These are phyloP conservation scores for Chlamydotis undulata DNA, from an alignment of 2,113 vertebrate genomes.

Conservation along the genomic window DNA sequence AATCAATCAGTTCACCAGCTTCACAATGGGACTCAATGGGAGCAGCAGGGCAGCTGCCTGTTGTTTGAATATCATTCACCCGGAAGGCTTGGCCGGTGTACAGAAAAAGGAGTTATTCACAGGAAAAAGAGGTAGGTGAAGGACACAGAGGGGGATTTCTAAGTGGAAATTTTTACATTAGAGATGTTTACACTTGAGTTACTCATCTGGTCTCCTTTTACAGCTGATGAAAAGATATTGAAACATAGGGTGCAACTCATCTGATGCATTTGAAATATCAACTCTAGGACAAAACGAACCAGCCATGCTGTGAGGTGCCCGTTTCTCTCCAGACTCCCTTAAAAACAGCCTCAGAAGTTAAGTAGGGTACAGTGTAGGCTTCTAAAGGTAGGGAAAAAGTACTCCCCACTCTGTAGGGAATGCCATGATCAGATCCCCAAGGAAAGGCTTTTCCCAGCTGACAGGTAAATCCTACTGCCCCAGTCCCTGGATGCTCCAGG, in stretches of 20 bases:
- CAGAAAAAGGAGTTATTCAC: conserved; percentile 29
- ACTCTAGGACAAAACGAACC: background rate
- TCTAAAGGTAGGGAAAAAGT: background rate
- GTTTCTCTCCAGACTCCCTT: background rate
- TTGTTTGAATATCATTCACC: conserved; percentile 9
- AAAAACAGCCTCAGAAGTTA: background rate
- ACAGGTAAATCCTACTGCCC: background rate
- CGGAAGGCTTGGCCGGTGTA: background rate
- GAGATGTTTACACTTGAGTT: background rate
- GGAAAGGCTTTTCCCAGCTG: background rate
- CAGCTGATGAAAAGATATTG: background rate
- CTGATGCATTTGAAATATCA: background rate
- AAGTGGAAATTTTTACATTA: conserved; percentile 6
- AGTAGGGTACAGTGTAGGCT: background rate
- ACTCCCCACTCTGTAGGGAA: background rate
- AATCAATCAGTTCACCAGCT: conserved; percentile 33
- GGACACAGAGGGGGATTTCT: conserved; percentile 25
- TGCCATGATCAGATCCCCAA: fast-evolving
- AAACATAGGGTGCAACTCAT: background rate
- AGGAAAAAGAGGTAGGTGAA: conserved; percentile 25
- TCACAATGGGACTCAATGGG: conserved; percentile 5
- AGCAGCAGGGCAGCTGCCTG: conserved; percentile 49
- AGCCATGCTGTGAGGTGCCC: background rate
- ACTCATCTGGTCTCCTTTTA: background rate
- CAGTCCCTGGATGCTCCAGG: background rate